These are phyloP conservation scores for Canis aureus DNA, from an alignment of 2,113 vertebrate species.

Conservation along the genomic window DNA sequence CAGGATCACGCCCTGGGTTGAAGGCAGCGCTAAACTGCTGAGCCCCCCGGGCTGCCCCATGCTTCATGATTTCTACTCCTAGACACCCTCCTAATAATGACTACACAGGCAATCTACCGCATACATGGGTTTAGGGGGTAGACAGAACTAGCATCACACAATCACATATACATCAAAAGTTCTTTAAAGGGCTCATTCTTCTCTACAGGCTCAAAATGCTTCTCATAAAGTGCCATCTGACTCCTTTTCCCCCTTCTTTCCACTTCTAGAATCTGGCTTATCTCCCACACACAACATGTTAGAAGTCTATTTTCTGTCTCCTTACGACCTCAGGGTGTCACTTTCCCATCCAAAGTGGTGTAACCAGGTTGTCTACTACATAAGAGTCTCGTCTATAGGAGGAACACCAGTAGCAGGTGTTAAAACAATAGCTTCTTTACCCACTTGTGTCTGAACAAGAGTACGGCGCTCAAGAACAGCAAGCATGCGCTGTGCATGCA, in stretches of 20 bases:
- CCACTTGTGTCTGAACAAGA: background rate
- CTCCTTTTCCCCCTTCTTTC: background rate
- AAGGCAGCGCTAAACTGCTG: too few relatives aligned
- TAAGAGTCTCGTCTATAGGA: background rate
- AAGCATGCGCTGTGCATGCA: fast-evolving
- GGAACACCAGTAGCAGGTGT: background rate
- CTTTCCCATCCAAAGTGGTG: background rate
- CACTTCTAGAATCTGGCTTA: background rate
- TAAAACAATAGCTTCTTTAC: background rate
- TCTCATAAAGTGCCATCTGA: background rate
- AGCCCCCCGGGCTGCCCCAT: too few relatives aligned
- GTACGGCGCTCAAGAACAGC: background rate
- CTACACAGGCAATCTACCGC: background rate
- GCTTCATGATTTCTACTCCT: background rate
- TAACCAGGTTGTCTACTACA: background rate
- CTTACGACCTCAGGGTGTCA: background rate
- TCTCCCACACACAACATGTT: background rate
- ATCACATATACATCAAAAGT: background rate
- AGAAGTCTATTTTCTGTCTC: background rate
- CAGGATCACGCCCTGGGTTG: too few relatives aligned
- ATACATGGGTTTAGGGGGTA: background rate
- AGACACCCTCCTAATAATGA: background rate
- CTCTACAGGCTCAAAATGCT: background rate
- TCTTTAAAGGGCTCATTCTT: background rate
- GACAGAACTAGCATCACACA: background rate